A percentile compares a stretch with the other conserved stretches of the same genome.
These are phyloP conservation scores for Drosophila eohydei DNA, from an alignment of 2,888 invertebrate species.

Conservation along the genomic window DNA sequence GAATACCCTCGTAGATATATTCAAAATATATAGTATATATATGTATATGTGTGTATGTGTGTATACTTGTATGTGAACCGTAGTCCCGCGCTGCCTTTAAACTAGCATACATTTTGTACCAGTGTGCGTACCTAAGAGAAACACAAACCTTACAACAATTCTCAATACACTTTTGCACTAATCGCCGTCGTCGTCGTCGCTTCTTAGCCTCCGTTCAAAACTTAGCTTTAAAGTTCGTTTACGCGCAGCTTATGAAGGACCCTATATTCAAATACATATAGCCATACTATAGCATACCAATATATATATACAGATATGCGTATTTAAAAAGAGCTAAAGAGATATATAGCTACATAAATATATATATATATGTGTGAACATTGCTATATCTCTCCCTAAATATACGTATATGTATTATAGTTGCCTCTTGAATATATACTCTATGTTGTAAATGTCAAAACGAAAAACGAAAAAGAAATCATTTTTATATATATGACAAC, in stretches of 20 bases:
- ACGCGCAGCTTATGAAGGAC: slow-evolving; percentile 28
- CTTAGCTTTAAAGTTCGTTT: slow-evolving; percentile 53
- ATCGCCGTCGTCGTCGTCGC: slow-evolving; percentile 47
- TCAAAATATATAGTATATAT: slow-evolving; percentile 1
- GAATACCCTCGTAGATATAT: neutral
- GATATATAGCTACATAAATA: slow-evolving; percentile 35
- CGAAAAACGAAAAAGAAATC: slow-evolving; percentile 6
- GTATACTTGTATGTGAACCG: slow-evolving; percentile 50
- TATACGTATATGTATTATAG: slow-evolving; percentile 67
- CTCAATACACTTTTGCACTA: slow-evolving; percentile 54
- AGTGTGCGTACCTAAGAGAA: slow-evolving; percentile 72
- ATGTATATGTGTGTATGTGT: neutral
- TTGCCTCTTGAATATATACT: slow-evolving; percentile 61
- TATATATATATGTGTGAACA: slow-evolving; percentile 16
- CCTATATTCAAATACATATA: slow-evolving; percentile 8
- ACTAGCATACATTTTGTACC: slow-evolving; percentile 73
- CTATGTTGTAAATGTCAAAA: slow-evolving; percentile 68
- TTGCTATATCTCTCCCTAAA: slow-evolving; percentile 28
- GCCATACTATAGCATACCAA: slow-evolving; percentile 14
- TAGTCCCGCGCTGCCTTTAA: slow-evolving; percentile 67
- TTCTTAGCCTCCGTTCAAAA: slow-evolving; percentile 52
- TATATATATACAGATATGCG: slow-evolving; percentile 29
- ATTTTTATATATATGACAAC: slow-evolving; percentile 58
- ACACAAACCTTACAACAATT: slow-evolving; percentile 44
- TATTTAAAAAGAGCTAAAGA: slow-evolving; percentile 41